A percentile compares a stretch with the other conserved stretches of the same genome.
phyloP scores from a whole-genome alignment of 2,113 vertebrate genomes.

The Lepisosteus oculatus region DNA sequence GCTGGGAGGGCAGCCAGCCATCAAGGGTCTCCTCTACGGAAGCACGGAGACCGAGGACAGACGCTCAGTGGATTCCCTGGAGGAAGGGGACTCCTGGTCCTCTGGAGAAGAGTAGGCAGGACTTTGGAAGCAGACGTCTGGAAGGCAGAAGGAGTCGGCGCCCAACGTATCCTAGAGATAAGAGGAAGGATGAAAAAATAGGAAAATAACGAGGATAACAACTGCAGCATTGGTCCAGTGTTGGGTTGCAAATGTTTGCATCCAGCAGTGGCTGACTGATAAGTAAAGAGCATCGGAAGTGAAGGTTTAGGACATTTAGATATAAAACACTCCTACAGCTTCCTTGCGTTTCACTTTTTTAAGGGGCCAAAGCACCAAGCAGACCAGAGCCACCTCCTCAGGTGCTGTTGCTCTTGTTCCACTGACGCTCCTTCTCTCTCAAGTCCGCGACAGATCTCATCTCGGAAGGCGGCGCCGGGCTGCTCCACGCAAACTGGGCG shows the following conservation, averaged over 20 bases:
- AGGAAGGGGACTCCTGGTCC: slow-evolving; percentile 58
- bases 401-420: no score
- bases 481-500: no score
- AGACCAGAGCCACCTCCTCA: no score
- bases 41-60: slow-evolving; percentile 30
- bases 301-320: no score
- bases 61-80: slow-evolving; percentile 57
- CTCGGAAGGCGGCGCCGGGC: no score
- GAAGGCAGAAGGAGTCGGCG: background rate
- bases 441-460: no score
- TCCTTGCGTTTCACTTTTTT: no score
- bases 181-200: background rate
- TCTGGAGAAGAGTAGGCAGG: slow-evolving; percentile 51
- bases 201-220: background rate
- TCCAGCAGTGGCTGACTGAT: no score
- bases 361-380: no score
- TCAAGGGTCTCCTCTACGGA: slow-evolving; percentile 26
- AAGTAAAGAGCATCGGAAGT: no score
- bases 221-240: background rate
- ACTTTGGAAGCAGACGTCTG: background rate
- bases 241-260: background rate
- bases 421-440: no score
- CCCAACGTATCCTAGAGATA: background rate
- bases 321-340: no score
- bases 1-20: slow-evolving; percentile 26